These are phyloP conservation scores for Eristalis arbustorum DNA, from an alignment of 2,888 invertebrate genomes.

Conservation along the genomic window DNA sequence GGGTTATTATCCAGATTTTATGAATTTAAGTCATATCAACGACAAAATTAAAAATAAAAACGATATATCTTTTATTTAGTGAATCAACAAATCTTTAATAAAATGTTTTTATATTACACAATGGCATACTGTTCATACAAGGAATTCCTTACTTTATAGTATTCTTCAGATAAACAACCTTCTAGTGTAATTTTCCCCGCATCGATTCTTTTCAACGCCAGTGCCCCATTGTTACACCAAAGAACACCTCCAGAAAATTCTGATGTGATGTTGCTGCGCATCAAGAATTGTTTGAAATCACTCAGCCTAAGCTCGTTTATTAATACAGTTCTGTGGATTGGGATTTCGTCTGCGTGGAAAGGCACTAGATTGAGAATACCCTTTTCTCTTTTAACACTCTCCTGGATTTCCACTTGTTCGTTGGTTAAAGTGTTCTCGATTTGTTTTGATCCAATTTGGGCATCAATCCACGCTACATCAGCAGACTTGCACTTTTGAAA, in stretches of 20 bases:
- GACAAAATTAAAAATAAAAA: background rate
- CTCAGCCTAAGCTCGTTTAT: conserved; percentile 96
- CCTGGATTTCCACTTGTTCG: conserved; percentile 66
- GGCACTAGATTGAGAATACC: conserved; percentile 87
- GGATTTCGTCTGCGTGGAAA: conserved; percentile 81
- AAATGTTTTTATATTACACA: conserved; percentile 82
- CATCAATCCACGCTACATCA: conserved; percentile 98
- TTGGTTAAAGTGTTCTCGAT: conserved; percentile 80
- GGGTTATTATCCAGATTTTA: too few species aligned
- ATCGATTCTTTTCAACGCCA: conserved; percentile 94
- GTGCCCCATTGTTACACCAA: conserved; percentile 94
- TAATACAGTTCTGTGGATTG: conserved; percentile 91
- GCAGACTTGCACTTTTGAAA: conserved; percentile 93
- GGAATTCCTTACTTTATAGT: conserved; percentile 94
- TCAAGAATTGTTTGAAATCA: conserved; percentile 91
- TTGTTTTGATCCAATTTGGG: conserved; percentile 85
- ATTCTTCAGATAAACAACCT: conserved; percentile 96
- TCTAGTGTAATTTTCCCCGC: conserved; percentile 95
- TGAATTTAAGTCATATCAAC: too few species aligned
- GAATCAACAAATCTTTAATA: background rate
- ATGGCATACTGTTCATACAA: conserved; percentile 98
- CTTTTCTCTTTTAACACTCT: conserved; percentile 79
- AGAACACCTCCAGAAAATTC: conserved; percentile 96
- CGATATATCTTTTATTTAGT: background rate
- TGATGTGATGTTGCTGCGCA: conserved; percentile 87